Evolutionary conservation across 2,888 invertebrate species (phyloP), one percentile per base, ranked within the genome.

Genomic region (Acanthosepion pharaonis): DNA sequence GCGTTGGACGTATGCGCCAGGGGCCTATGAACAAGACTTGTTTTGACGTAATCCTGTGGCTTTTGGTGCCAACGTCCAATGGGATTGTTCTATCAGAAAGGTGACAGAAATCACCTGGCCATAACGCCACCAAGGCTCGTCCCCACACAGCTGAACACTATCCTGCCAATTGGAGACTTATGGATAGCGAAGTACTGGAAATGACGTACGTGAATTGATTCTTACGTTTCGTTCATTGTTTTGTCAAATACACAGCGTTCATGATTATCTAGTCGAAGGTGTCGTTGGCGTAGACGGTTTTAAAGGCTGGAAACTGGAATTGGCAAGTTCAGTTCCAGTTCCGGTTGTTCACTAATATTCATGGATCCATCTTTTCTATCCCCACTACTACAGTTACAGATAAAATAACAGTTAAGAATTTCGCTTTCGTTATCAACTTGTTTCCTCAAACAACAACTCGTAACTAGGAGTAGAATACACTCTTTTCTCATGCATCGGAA

Each of bases 81-180:
- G n/a, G n/a, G 78, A 78, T 78, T 78, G 78, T 78, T 78, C 78
- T 78, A 78, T 78, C 78, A 78, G 78, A 78, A 78, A 78, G 78
- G 78, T 78, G 78, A 78, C 78, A 78, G n/a, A 78, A 78, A 78
- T 78, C 78, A n/a, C 78, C 78, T 78, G 78, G n/a, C n/a, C n/a
- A 78, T 78, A 78, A 78, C 11, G n/a, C 78, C n/a, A n/a, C n/a
- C 8, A 78, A 78, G 11, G 8, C n/a, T n/a, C 0, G 1, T 23
- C n/a, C 78, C 78, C 78, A 33, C 78, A 78, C 78, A 0, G 0
- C 15, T 33, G 33, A n/a, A 78, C 78, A 28, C 28, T 78, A n/a
- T 28, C 8, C 11, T 78, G 33, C 3, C 78, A 78, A 78, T 78
- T 78, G 78, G n/a, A n/a, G 15, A 11, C 20, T 5, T 20, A 28